These are phyloP conservation scores for Xestia sexstrigata DNA, from an alignment of 2,888 invertebrate species.

Conservation along the genomic window DNA sequence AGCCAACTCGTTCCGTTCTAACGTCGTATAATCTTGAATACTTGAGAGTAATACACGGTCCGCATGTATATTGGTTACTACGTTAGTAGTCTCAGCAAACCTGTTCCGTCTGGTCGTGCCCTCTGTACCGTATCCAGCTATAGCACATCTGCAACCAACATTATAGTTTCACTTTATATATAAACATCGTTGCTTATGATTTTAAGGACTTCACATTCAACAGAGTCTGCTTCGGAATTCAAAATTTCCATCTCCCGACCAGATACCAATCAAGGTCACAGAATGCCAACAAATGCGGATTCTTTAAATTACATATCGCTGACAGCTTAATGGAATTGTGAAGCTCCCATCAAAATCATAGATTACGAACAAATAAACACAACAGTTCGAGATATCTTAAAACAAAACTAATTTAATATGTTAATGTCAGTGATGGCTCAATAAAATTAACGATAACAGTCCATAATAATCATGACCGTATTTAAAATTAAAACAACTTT, in stretches of 20 bases:
- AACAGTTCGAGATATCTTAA: constrained; percentile 66
- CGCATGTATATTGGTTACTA: constrained; percentile 89
- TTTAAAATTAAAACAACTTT: constrained; percentile 72
- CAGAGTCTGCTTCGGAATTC: constrained; percentile 26
- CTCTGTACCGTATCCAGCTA: constrained; percentile 85
- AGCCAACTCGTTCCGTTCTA: constrained; percentile 76
- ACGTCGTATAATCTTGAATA: constrained; percentile 82
- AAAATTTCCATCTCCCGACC: constrained; percentile 52
- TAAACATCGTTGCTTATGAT: constrained; percentile 75
- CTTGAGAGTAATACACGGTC: constrained; percentile 78
- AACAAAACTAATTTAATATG: constrained; percentile 79
- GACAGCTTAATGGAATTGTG: constrained; percentile 76
- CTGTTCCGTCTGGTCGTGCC: constrained; percentile 86
- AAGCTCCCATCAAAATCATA: constrained; percentile 70
- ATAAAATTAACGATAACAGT: constrained; percentile 80
- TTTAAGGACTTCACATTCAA: constrained; percentile 64
- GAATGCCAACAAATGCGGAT: constrained; percentile 62
- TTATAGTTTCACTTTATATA: constrained; percentile 87
- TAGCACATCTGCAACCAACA: constrained; percentile 78
- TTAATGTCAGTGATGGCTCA: constrained; percentile 78
- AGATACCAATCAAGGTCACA: constrained; percentile 69
- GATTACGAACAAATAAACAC: constrained; percentile 69
- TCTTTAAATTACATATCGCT: constrained; percentile 68
- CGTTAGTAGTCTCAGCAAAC: constrained; percentile 87
- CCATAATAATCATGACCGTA: constrained; percentile 71